Percentiles rank a stretch among this genome's conserved stretches.
Conservation (phyloP, 2,888 invertebrate species). For the Lobophora halterata region DNA sequence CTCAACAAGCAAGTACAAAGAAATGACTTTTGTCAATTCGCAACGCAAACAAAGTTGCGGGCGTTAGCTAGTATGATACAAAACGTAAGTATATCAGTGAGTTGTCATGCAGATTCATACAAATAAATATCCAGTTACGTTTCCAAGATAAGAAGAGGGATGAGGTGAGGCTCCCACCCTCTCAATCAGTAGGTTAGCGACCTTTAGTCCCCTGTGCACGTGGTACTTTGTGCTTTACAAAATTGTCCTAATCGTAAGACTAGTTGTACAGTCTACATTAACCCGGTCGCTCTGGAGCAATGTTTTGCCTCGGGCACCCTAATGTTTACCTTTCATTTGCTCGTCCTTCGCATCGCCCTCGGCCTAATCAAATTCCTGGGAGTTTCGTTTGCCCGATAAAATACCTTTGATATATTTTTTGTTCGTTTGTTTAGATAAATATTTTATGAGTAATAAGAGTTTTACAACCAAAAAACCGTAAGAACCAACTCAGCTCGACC, state of each 20-base stretch:
- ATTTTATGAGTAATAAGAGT: too few relatives aligned
- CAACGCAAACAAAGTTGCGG: too few relatives aligned
- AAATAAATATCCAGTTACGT: conserved; percentile 29
- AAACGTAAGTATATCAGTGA: too few relatives aligned
- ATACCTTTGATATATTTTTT: conserved; percentile 17
- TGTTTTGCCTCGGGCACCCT: conserved; percentile 32
- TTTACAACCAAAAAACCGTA: too few relatives aligned
- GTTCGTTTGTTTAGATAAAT: too few relatives aligned
- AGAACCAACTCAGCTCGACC: too few relatives aligned
- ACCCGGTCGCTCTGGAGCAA: conserved; percentile 28
- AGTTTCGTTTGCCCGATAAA: conserved; percentile 21
- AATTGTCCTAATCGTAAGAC: conserved; percentile 31
- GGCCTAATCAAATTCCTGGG: conserved; percentile 33
- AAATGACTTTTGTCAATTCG: too few relatives aligned
- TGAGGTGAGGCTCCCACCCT: too few relatives aligned
- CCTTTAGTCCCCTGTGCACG: conserved; percentile 46
- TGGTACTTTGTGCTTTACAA: conserved; percentile 40
- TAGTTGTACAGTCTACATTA: conserved; percentile 31
- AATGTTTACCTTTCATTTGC: conserved; percentile 51
- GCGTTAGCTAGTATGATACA: too few relatives aligned
- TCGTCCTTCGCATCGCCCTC: conserved; percentile 35
- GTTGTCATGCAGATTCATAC: too few relatives aligned
- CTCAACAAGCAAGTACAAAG: too few relatives aligned
- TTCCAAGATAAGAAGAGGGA: conserved; percentile 39
- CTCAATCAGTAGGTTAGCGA: conserved; percentile 43